Evolutionary conservation across 2,113 vertebrate genomes (phyloP).

Genomic region (Cepphus grylle): DNA sequence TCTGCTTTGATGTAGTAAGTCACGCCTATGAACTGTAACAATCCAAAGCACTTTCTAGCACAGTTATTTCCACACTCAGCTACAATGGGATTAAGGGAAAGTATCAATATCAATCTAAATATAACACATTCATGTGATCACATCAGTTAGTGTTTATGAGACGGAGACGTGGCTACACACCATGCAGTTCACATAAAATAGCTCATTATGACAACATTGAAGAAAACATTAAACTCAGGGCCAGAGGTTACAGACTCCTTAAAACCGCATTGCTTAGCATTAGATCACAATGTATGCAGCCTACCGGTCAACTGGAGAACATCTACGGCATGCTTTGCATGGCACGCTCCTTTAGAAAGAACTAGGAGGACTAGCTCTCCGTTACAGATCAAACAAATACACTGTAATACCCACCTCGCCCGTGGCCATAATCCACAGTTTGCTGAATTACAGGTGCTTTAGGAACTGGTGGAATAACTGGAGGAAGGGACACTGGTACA

Average conservation of each 20-base stretch:
- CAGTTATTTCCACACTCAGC: not conserved
- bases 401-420: constrained; percentile 79
- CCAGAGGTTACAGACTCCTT: not conserved
- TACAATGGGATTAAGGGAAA: not conserved
- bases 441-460: constrained; percentile 84
- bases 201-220: not conserved
- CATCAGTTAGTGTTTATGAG: not conserved
- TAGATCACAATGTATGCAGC: not conserved
- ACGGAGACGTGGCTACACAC: not conserved
- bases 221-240: not conserved
- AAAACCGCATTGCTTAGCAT: not conserved
- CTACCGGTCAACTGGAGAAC: not conserved
- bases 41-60: not conserved
- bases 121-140: not conserved
- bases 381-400: not conserved
- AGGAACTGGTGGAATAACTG: constrained; percentile 72
- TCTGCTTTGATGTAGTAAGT: not conserved
- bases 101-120: not conserved
- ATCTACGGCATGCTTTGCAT: rapidly evolving
- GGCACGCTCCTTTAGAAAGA: not conserved
- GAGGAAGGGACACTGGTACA: constrained; percentile 56
- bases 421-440: constrained; percentile 91
- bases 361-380: not conserved
- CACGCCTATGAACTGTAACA: not conserved
- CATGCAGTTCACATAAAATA: not conserved